Base-by-base conservation (phyloP, 2,113 vertebrate genomes). In the Chamaea fasciata region DNA sequence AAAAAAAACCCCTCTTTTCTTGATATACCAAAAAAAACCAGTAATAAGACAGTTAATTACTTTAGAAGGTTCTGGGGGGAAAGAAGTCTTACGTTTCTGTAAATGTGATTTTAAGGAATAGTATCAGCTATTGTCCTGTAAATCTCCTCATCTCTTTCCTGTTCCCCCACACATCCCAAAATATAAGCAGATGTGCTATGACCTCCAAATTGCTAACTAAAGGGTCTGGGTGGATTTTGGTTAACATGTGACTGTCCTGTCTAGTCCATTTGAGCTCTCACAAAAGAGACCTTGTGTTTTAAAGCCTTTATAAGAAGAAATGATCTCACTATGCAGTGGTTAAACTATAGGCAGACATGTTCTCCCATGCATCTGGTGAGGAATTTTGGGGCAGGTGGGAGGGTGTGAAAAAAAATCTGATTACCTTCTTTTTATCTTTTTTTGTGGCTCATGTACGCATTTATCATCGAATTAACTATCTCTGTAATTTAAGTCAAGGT, bases 61-160 rank as follows among this genome's bases (percentile, higher is more conserved):
- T 81, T 70, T 50, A 85, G 44, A 27, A 68, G 16, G 7, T 46
- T 78, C 31, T 41, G 27, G 3, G 13, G 9, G 22, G 4, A 1
- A 12, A 21, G 10, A 71, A 27, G 2, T 44, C 14, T 35, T 60
- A 7, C 0, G 0, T 56, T 77, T 81, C 41, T 75, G 6, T 82
- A 56, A 59, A 75, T 39, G n/a, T 21, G 22, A 11, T 65, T 77
- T 55, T 68, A 52, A 80, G 41, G 33, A 53, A 68, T 22, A 52
- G 6, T 55, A n/a, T 62, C 20, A 89, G 15, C 15, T 68, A 0
- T 35, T 73, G 7, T 59, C 10, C 49, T 71, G 13, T 85, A n/a
- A 75, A 39, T 68, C 15, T 15, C 5, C 7, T 6, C 4, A 3
- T 19, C 31, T 49, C 18, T 70, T 65, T 57, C 22, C 20, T 67